These are phyloP conservation scores for Psilopsiagon aurifrons DNA, from an alignment of 2,113 vertebrate genomes.

Conservation along the genomic window DNA sequence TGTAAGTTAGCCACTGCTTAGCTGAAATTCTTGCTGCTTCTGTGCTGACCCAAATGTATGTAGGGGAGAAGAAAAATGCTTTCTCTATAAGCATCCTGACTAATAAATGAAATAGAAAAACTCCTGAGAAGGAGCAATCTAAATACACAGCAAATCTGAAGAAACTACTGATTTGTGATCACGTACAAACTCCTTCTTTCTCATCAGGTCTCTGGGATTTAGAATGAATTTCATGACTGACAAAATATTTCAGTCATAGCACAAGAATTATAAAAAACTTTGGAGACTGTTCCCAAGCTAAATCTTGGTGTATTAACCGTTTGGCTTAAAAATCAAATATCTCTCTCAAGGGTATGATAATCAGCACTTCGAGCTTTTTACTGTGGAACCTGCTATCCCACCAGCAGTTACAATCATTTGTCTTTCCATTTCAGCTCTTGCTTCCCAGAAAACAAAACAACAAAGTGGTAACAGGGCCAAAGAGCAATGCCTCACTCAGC, in stretches of 20 bases:
- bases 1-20: neutral
- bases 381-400: neutral
- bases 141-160: neutral
- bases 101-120: neutral
- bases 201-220: neutral
- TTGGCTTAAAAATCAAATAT: neutral
- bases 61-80: neutral
- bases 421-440: neutral
- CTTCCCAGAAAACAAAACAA: neutral
- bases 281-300: neutral
- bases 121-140: neutral
- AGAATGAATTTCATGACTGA: neutral
- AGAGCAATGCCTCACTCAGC: neutral
- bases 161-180: neutral
- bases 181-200: neutral
- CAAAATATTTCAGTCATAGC: neutral
- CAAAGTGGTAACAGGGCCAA: neutral
- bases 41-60: neutral
- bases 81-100: neutral
- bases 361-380: neutral
- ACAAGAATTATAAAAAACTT: conserved; percentile 2
- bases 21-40: neutral
- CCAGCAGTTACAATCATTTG: neutral
- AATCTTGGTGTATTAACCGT: neutral
- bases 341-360: neutral